These are phyloP conservation scores for Chaunax sp. DNA, from an alignment of 2,797 vertebrate genomes.

Conservation along the genomic window DNA sequence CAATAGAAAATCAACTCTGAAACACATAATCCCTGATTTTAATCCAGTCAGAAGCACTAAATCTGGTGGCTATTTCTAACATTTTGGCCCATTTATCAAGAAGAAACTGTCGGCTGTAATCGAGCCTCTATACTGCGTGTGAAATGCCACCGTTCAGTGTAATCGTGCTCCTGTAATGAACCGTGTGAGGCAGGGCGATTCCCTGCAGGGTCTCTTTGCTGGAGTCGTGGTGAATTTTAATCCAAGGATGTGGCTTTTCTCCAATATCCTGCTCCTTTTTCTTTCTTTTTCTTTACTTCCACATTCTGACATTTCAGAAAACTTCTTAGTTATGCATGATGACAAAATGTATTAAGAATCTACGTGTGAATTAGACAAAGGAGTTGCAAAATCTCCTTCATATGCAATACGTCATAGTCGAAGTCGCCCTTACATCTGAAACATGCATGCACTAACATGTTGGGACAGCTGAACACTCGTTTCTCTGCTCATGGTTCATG, in stretches of 20 bases:
- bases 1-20: conserved; percentile 55
- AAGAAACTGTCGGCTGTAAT: conserved; percentile 25
- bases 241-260: neutral
- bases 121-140: neutral
- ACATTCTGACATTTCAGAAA: neutral
- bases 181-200: neutral
- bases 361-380: too few species aligned
- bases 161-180: neutral
- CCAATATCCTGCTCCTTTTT: neutral
- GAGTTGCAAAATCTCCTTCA: too few species aligned
- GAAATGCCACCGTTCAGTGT: neutral
- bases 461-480: too few species aligned
- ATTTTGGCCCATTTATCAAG: conserved; percentile 39
- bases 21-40: conserved; percentile 64
- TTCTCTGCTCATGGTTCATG: too few species aligned
- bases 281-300: neutral
- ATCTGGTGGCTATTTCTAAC: conserved; percentile 52
- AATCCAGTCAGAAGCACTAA: conserved; percentile 61
- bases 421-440: too few species aligned
- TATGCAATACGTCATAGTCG: too few species aligned
- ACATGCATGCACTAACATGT: neutral
- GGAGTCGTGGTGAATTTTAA: conserved; percentile 1
- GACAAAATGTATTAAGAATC: neutral
- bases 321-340: neutral
- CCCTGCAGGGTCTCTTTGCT: neutral